These are phyloP conservation scores for Lasiurus cinereus DNA, from an alignment of 2,113 vertebrate genomes.

Conservation along the genomic window DNA sequence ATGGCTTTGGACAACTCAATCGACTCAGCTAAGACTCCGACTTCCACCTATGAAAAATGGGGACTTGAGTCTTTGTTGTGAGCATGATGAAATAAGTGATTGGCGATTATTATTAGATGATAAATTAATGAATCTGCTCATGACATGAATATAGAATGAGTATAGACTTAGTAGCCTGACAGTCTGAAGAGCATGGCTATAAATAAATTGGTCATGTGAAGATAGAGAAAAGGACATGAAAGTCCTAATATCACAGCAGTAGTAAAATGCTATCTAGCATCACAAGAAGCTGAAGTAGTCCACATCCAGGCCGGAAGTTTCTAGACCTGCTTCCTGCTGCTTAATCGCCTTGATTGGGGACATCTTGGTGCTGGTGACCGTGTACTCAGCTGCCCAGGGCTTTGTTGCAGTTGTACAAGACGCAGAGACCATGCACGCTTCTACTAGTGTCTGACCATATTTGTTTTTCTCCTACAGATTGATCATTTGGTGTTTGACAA, in stretches of 20 bases:
- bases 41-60: background rate
- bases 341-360: accelerated
- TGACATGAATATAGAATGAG: background rate
- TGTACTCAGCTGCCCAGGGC: accelerated
- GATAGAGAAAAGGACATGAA: background rate
- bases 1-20: background rate
- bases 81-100: background rate
- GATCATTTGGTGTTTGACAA: background rate
- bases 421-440: background rate
- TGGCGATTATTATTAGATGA: background rate
- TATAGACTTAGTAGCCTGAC: too few relatives aligned
- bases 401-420: background rate
- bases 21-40: background rate
- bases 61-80: background rate
- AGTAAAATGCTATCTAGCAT: background rate
- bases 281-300: background rate
- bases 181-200: too few relatives aligned
- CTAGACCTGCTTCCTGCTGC: background rate
- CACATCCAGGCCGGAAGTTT: too few relatives aligned
- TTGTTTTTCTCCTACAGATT: background rate
- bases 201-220: background rate
- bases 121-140: background rate
- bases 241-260: background rate
- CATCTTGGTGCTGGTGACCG: accelerated
- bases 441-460: background rate